Percentiles rank a stretch among this genome's conserved stretches.
Conservation (phyloP, 2,113 vertebrate species). For the Tachysurus fulvidraco region DNA sequence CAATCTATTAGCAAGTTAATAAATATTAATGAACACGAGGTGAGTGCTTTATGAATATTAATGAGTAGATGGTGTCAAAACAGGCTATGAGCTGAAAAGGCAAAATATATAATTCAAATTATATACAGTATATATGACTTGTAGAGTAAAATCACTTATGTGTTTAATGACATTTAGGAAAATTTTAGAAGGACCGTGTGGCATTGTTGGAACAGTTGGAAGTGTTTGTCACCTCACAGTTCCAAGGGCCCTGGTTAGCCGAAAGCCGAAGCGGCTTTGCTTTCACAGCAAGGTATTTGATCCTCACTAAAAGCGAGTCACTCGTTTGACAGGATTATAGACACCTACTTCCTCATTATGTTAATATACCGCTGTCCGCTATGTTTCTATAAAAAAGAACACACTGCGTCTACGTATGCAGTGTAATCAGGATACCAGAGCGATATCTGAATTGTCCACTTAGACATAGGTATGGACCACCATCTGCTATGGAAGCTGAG, state of each 20-base stretch:
- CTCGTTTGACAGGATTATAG: background rate
- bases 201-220: background rate
- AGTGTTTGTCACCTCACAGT: background rate
- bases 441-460: conserved; percentile 21
- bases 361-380: too few species aligned
- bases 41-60: background rate
- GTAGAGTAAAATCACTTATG: background rate
- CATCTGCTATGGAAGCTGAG: conserved; percentile 37
- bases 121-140: background rate
- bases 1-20: background rate
- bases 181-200: background rate
- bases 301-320: background rate
- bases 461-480: conserved; percentile 4
- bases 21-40: conserved; percentile 12
- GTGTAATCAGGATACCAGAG: background rate
- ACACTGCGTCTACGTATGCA: background rate
- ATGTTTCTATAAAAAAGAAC: background rate
- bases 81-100: background rate
- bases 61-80: background rate
- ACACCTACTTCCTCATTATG: background rate
- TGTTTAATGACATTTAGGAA: background rate
- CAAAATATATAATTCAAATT: background rate
- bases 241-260: background rate
- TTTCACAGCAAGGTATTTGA: conserved; percentile 12
- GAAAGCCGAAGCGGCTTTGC: background rate